Base-by-base conservation (phyloP, 2,888 invertebrate genomes). In the Hedya salicella region DNA sequence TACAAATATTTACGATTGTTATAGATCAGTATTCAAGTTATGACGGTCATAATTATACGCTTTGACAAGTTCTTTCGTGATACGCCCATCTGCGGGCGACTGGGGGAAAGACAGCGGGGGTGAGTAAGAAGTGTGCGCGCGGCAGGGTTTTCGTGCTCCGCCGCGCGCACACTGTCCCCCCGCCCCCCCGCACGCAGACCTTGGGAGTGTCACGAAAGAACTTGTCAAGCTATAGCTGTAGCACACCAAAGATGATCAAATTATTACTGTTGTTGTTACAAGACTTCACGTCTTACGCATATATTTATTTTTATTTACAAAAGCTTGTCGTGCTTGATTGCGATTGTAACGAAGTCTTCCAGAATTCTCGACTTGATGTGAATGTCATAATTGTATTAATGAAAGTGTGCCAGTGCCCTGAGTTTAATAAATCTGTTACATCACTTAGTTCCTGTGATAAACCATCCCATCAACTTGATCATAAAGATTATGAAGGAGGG, bases 271-370 rank as follows among this genome's bases (percentile, higher is more conserved):
- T 66, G 54, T 66, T 56, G n/a, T n/a, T 65, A 39, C 42, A 21
- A 16, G 40, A 44, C 52, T 42, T 14, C 17, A 21, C 57, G 14
- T 30, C 14, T 14, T 44, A 50, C 25, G 46, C 16, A 39, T 53
- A 42, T 53, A 50, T 59, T 48, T 50, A 32, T 30, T 57, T 62
- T 25, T 4, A 25, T 48, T 25, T 53, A 50, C 13, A 8, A 61
- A 13, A 53, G 73, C 73, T 74, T 74, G n/a, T n/a, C n/a, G n/a
- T n/a, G n/a, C 70, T 67, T 56, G 73, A 74, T 76, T 73, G 75
- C 75, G 75, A 78, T 76, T 75, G 70, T 62, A 78, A 76, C 63
- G 71, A 83, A 80, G 89, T 90, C 90, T 90, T 90, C 90, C 90
- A 87, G 71, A 73, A 74, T 59, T 70, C 76, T 77, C 69, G 72